Base-by-base conservation (phyloP, 2,888 invertebrate genomes). In the Agrochola litura region DNA sequence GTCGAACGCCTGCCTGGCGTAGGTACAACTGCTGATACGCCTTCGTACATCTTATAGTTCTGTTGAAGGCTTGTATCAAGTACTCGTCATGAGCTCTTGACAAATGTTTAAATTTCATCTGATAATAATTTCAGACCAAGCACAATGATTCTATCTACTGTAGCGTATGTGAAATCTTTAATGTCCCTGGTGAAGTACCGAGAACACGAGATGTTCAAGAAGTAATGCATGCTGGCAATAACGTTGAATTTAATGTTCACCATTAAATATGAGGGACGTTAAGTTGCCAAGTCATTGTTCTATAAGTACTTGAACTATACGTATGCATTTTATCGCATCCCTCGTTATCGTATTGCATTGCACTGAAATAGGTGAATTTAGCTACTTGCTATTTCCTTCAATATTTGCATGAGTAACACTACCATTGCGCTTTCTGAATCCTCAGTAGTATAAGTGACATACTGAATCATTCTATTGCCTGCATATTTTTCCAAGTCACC, bases 1-100 rank as follows among this genome's bases (percentile, higher is more conserved):
- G 90, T 89, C 90, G 89, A 86, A 88, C 85, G 89, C 83, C 60
- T 78, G 60, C 61, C 63, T 46, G 12, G 54, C 60, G 49, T 68
- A 77, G 76, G 25, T 52, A 52, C 52, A 61, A 67, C 67, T 76
- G 41, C 61, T 65, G n/a, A 58, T 56, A 16, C 65, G 58, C 46
- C 58, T 79, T 61, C 66, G n/a, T 58, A 58, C 30, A 8, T 43
- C 61, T 37, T 70, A 58, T 43, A 61, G 14, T 37, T 58, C 43
- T 52, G 8, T 41, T 6, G n/a, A 64, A 41, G 16, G 10, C 12
- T 68, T 54, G 12, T 52, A 25, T 46, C 52, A 25, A 67, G 30
- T 49, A 37, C 58, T 61, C 16, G 30, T 54, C 37, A 63, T 49
- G 9, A 25, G 22, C 16, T 61, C n/a, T 69, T 46, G 41, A 2